phyloP scores from a whole-genome alignment of 2,113 vertebrate genomes.

The Oreocharis arfaki region DNA sequence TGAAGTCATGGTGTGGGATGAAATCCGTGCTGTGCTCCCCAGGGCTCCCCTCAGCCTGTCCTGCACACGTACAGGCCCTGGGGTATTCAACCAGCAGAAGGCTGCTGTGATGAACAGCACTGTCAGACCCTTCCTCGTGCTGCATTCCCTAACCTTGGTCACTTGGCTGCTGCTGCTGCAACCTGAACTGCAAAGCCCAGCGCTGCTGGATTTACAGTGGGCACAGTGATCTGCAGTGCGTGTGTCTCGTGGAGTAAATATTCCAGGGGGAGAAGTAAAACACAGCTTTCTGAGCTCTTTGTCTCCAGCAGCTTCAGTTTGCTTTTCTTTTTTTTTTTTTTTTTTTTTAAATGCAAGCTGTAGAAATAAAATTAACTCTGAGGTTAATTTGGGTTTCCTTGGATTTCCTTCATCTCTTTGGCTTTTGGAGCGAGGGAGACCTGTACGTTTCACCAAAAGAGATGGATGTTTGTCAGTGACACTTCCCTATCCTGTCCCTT shows the following conservation, averaged over 20 bases:
- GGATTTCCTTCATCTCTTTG: background rate
- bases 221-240: background rate
- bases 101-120: background rate
- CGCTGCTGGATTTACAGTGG: background rate
- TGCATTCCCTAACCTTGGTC: background rate
- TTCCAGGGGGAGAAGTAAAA: background rate
- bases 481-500: background rate
- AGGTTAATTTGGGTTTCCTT: background rate
- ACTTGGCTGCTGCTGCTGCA: background rate
- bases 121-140: background rate
- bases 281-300: background rate
- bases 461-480: background rate
- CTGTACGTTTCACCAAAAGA: background rate
- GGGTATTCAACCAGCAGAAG: background rate
- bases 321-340: background rate
- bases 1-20: slow-evolving; percentile 4
- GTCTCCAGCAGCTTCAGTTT: background rate
- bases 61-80: background rate
- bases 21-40: background rate
- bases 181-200: background rate
- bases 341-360: background rate
- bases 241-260: background rate
- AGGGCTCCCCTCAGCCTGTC: background rate
- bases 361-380: background rate
- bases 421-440: background rate